These are phyloP conservation scores for Petrolisthes cinctipes DNA, from an alignment of 2,888 invertebrate species.

Conservation along the genomic window DNA sequence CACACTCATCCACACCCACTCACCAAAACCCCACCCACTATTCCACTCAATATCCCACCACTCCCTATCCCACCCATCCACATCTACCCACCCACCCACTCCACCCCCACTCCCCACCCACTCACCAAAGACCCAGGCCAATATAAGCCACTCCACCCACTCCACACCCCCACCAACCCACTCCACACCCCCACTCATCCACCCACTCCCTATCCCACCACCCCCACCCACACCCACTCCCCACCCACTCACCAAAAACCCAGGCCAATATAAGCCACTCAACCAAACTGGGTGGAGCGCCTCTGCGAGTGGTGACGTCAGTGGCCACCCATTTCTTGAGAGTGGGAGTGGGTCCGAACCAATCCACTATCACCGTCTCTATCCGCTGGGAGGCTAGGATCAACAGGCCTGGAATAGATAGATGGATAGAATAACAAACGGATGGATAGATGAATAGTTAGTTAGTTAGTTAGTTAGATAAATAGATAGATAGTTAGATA, in stretches of 20 bases:
- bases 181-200: too few species aligned
- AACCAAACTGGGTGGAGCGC: constrained; percentile 91
- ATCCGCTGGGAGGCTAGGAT: constrained; percentile 96
- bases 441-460: background rate
- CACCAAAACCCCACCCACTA: constrained; percentile 89
- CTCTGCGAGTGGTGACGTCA: constrained; percentile 83
- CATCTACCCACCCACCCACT: too few species aligned
- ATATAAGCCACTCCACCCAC: constrained; percentile 90
- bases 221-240: too few species aligned
- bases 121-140: constrained; percentile 94
- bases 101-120: too few species aligned
- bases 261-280: constrained; percentile 96
- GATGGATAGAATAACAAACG: too few species aligned
- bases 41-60: too few species aligned
- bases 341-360: constrained; percentile 82
- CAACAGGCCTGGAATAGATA: constrained; percentile 80
- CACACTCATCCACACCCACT: constrained; percentile 69
- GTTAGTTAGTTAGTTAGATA: too few species aligned
- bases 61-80: too few species aligned
- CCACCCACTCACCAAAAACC: constrained; percentile 83
- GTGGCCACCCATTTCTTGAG: constrained; percentile 83
- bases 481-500: too few species aligned
- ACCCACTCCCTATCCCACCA: too few species aligned
- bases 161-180: too few species aligned
- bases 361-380: constrained; percentile 86